phyloP scores from a whole-genome alignment of 2,113 vertebrate species.

The Agapornis roseicollis region DNA sequence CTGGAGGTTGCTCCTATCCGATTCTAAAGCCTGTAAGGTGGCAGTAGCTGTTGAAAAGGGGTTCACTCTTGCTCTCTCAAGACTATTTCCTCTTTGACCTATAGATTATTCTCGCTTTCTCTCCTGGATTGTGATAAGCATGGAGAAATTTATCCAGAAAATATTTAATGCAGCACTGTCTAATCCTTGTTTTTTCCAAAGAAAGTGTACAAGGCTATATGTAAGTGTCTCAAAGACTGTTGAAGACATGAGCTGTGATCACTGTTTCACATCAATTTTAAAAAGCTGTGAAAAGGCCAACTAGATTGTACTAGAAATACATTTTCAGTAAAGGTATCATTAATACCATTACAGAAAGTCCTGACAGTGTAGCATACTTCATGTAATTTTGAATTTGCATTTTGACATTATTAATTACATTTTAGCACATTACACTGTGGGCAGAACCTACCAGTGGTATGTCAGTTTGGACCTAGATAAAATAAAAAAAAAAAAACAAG shows the following conservation, averaged over 20 bases:
- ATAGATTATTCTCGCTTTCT: background rate
- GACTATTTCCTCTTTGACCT: background rate
- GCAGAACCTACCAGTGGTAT: background rate
- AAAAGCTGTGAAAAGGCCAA: background rate
- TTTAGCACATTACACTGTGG: background rate
- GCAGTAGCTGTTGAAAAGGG: background rate
- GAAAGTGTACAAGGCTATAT: background rate
- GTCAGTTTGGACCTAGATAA: background rate
- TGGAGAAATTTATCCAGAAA: background rate
- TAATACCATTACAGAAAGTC: too few species aligned
- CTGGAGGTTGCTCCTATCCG: background rate
- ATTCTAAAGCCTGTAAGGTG: background rate
- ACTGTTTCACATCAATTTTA: background rate
- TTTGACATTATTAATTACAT: background rate
- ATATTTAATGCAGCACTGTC: background rate
- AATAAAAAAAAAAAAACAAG: too few species aligned
- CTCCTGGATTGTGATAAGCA: background rate
- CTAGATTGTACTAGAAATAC: background rate
- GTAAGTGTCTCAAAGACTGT: background rate
- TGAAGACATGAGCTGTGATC: background rate
- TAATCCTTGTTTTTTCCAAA: background rate
- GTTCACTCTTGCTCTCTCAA: background rate
- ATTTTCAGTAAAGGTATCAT: background rate
- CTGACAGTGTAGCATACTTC: too few species aligned
- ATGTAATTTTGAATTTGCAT: too few species aligned